These are phyloP conservation scores for Toxostoma redivivum DNA, from an alignment of 2,113 vertebrate genomes.

Conservation along the genomic window DNA sequence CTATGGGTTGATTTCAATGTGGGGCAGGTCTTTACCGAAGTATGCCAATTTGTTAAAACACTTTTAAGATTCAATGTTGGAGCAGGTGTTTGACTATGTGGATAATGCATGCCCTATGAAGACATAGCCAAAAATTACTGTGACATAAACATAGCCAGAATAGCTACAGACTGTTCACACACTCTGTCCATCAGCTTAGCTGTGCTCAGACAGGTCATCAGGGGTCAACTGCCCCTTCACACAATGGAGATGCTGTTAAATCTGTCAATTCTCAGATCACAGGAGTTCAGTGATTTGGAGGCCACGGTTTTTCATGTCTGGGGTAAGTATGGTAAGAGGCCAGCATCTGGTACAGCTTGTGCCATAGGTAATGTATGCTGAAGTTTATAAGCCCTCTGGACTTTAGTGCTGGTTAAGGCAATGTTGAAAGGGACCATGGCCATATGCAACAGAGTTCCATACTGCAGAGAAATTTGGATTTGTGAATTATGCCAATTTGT, in stretches of 20 bases:
- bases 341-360: not conserved
- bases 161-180: not conserved
- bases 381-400: not conserved
- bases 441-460: not conserved
- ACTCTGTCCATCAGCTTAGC: not conserved
- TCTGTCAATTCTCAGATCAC: not conserved
- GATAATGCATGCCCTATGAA: not conserved
- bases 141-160: not conserved
- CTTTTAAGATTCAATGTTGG: not conserved
- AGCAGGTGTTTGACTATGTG: not conserved
- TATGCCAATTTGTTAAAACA: not conserved
- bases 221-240: not conserved
- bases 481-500: not conserved
- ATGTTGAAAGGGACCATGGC: not conserved
- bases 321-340: not conserved
- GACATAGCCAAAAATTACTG: not conserved
- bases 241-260: not conserved
- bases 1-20: not conserved
- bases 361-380: accelerated
- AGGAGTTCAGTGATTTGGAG: not conserved
- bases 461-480: not conserved
- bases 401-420: not conserved
- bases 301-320: not conserved
- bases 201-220: not conserved
- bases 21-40: not conserved